A percentile compares a stretch with the other conserved stretches of the same genome.
phyloP scores from a whole-genome alignment of 2,888 invertebrate genomes.

The Antheraea yamamai region DNA sequence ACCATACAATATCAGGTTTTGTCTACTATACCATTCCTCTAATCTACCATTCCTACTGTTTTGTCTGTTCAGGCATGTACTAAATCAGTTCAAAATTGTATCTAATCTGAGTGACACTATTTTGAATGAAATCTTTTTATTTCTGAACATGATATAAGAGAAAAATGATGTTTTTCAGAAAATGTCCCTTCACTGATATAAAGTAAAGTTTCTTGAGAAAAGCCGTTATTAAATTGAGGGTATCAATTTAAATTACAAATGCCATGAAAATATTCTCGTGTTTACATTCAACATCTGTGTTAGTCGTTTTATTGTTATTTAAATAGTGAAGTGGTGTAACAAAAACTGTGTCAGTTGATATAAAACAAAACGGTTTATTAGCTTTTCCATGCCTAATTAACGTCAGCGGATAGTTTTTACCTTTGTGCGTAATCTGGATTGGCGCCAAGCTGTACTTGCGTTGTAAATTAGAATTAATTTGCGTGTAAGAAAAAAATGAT shows the following conservation, averaged over 20 bases:
- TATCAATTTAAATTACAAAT: neutral
- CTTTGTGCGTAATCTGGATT: slow-evolving; percentile 52
- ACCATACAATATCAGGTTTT: no score
- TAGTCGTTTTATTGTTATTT: slow-evolving; percentile 10
- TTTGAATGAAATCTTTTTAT: no score
- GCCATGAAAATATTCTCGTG: neutral
- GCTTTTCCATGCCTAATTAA: slow-evolving; percentile 40
- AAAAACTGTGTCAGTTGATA: slow-evolving; percentile 12
- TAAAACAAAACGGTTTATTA: slow-evolving; percentile 28
- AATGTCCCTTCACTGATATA: neutral
- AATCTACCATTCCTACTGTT: no score
- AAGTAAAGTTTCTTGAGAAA: neutral
- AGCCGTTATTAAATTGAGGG: neutral
- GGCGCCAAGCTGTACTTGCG: slow-evolving; percentile 50
- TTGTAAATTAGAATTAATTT: slow-evolving; percentile 30
- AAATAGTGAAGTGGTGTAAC: neutral
- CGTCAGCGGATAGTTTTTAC: slow-evolving; percentile 48
- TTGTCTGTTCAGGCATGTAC: no score
- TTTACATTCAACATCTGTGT: slow-evolving; percentile 14
- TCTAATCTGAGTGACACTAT: no score
- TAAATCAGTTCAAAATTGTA: no score
- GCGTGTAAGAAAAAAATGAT: slow-evolving; percentile 24
- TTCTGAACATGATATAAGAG: no score
- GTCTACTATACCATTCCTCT: no score
- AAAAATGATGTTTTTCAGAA: neutral